Base-by-base conservation (phyloP, 2,888 invertebrate genomes). In the Troglohyphantes excavatus region DNA sequence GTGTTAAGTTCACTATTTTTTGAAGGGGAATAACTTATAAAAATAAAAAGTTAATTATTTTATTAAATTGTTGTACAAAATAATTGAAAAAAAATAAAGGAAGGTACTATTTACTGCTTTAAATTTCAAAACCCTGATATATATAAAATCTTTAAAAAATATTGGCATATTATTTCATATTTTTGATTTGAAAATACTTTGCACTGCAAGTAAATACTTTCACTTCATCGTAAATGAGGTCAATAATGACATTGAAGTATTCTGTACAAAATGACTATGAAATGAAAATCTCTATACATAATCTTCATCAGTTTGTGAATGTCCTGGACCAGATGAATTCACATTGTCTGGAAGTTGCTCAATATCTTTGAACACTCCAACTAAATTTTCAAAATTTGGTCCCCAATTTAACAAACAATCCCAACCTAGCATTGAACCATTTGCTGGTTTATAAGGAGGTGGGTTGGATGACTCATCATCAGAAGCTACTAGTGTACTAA, bases 391-490 rank as follows among this genome's bases (percentile, higher is more conserved):
- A 94, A 98, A 98, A 94, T 98, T 98, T 23, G 98, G 97, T 9
- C 98, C 98, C 98, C 98, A 98, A 94, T 98, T 98, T 86, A 98
- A 95, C 91, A 98, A 94, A 93, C 98, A 98, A 93, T 98, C 98
- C 97, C 98, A 98, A 82, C 98, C 97, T 70, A 98, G 95, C 3
- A 97, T 96, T 43, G 92, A 92, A 75, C 96, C 96, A 93, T 96
- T 96, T 0, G 96, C 95, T 91, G 97, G 96, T 91, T 97, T 95
- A 93, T 97, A 97, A 23, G 97, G 96, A 72, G 96, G 96, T 93
- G 96, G 95, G 92, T 96, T 96, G n/a, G 96, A 96, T 5, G 96
- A 96, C 93, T 98, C 98, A 93, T 98, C 98, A 93, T 98, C 98
- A 46, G 98, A 97, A 53, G 98, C 98, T 89, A 98, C 97, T 92